phyloP scores from a whole-genome alignment of 2,888 invertebrate species.

The Caenorhabditis zanzibari region DNA sequence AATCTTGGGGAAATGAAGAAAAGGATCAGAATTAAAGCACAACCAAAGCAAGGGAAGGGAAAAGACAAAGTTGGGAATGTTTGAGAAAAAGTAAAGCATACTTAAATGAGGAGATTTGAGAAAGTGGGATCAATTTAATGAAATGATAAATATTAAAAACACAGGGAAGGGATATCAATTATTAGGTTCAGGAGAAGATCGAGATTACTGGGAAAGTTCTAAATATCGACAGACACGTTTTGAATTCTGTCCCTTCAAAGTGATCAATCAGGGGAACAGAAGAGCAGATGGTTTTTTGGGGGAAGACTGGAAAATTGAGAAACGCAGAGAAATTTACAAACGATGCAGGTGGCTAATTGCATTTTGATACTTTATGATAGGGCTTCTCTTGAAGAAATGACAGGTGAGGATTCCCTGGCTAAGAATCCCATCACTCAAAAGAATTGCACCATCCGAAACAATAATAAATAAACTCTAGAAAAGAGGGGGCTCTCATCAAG shows the following conservation, averaged over 20 bases:
- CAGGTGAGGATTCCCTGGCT: neutral
- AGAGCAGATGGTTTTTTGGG: slow-evolving; percentile 51
- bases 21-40: slow-evolving; percentile 52
- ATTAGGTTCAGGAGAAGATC: neutral
- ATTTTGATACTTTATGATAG: slow-evolving; percentile 20
- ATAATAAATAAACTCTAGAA: slow-evolving; percentile 1
- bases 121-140: neutral
- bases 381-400: slow-evolving; percentile 22
- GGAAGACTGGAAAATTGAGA: neutral
- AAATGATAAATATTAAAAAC: slow-evolving; percentile 1
- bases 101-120: neutral
- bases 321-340: neutral
- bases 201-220: neutral
- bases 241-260: neutral
- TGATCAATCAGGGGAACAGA: neutral
- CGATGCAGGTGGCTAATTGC: slow-evolving; percentile 42
- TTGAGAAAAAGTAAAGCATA: slow-evolving; percentile 32
- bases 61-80: slow-evolving; percentile 27
- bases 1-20: neutral
- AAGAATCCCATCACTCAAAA: neutral
- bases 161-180: slow-evolving; percentile 30
- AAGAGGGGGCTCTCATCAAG: slow-evolving; percentile 13
- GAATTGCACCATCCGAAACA: slow-evolving; percentile 9
- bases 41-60: slow-evolving; percentile 54
- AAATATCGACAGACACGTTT: slow-evolving; percentile 38